Evolutionary conservation across 2,888 invertebrate genomes (phyloP).

Genomic region (Portevinia maculata): DNA sequence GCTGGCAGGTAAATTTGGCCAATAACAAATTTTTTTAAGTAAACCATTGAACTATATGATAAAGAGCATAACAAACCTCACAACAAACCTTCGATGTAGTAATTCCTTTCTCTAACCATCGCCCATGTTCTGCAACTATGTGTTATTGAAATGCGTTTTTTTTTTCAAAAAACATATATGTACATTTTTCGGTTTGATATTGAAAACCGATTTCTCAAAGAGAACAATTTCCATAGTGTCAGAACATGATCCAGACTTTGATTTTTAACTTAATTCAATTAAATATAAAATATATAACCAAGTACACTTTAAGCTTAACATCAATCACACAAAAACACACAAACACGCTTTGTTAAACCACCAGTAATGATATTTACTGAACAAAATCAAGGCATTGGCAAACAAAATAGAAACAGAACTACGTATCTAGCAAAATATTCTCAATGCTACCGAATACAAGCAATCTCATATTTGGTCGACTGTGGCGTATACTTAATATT

Average conservation of each 20-base stretch:
- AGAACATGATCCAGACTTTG: not conserved
- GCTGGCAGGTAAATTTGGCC: no score
- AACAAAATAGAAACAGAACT: not conserved
- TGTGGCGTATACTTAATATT: conserved; percentile 51
- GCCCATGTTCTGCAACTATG: no score
- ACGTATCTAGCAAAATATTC: not conserved
- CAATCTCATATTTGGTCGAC: not conserved
- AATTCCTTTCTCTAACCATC: no score
- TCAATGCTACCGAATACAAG: not conserved
- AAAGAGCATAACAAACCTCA: no score
- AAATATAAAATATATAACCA: conserved; percentile 6
- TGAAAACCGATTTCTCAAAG: not conserved
- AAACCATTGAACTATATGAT: no score
- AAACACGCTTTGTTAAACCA: conserved; percentile 11
- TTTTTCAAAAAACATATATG: not conserved
- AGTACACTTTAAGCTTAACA: conserved; percentile 10
- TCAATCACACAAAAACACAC: conserved; percentile 19
- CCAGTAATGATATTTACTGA: conserved; percentile 10
- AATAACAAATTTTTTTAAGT: no score
- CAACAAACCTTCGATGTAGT: no score
- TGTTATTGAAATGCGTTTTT: no score
- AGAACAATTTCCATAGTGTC: not conserved
- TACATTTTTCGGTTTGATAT: not conserved
- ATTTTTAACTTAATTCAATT: not conserved
- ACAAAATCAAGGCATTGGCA: not conserved